A percentile compares a stretch with the other conserved stretches of the same genome.
Evolutionary conservation across 2,797 vertebrate species (phyloP).

Genomic region (Catharus ustulatus): DNA sequence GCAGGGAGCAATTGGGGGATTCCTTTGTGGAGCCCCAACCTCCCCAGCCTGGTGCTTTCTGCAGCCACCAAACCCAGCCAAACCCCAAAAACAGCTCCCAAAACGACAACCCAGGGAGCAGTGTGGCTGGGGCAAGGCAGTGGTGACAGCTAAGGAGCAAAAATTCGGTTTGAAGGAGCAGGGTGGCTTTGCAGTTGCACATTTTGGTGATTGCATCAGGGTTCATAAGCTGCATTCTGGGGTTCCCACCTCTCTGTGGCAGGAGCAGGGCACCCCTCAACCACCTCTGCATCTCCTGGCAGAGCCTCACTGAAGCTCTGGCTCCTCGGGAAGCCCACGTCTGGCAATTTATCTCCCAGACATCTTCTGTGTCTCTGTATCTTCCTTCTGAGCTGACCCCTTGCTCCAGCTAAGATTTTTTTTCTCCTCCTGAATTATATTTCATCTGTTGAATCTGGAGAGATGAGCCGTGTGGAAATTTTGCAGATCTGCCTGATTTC

Average conservation of each 20-base stretch:
- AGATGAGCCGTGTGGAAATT: background rate
- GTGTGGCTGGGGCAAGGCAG: accelerated
- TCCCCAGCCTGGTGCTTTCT: background rate
- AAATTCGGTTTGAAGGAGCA: background rate
- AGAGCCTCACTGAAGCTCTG: accelerated
- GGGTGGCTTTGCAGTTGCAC: background rate
- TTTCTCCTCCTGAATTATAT: slow-evolving; percentile 30
- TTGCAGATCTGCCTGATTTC: background rate
- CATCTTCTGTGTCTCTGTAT: background rate
- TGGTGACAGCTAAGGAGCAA: background rate
- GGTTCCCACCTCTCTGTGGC: background rate
- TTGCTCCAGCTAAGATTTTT: background rate
- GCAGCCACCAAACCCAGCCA: background rate
- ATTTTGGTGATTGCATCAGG: background rate
- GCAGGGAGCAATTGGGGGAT: accelerated
- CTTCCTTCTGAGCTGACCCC: slow-evolving; percentile 39
- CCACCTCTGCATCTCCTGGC: background rate
- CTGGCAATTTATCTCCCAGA: slow-evolving; percentile 25
- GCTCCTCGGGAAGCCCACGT: background rate
- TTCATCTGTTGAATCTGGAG: background rate
- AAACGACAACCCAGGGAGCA: background rate
- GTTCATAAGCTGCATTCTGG: background rate
- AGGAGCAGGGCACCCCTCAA: background rate
- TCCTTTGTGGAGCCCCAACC: background rate
- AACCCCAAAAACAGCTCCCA: background rate